Conservation (phyloP, 1,140 invertebrate species). For the Colletes gigas region DNA sequence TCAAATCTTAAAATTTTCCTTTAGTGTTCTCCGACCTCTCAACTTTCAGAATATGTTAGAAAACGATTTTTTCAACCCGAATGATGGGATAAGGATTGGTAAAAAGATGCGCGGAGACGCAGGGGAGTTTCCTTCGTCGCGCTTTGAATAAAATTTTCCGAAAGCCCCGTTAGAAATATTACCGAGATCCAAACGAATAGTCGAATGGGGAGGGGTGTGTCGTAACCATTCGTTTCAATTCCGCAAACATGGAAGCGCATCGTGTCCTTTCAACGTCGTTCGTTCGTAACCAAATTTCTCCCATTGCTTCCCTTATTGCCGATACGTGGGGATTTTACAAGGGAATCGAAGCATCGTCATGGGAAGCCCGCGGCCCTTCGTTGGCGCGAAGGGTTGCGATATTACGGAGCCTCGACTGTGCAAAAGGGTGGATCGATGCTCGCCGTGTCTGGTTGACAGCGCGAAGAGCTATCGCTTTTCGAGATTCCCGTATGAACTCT, state of each 20-base stretch:
- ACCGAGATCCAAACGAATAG: background rate
- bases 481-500: background rate
- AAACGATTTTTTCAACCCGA: too few relatives aligned
- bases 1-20: too few relatives aligned
- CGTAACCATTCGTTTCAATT: conserved; percentile 4
- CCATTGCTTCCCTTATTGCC: conserved; percentile 13
- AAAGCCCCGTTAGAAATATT: too few relatives aligned
- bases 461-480: background rate
- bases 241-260: conserved; percentile 21
- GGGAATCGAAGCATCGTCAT: background rate
- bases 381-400: background rate
- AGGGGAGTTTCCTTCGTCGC: too few relatives aligned
- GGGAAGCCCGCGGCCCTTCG: too few relatives aligned
- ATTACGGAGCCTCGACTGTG: background rate
- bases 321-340: conserved; percentile 30
- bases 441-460: background rate
- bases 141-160: too few relatives aligned
- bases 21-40: too few relatives aligned
- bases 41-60: too few relatives aligned
- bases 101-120: too few relatives aligned
- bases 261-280: conserved; percentile 1
- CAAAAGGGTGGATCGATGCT: conserved; percentile 1
- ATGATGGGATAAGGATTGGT: too few relatives aligned
- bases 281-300: conserved; percentile 4
- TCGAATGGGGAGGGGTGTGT: background rate